Base-by-base conservation (phyloP, 2,113 vertebrate genomes). In the Myotis lucifugus region DNA sequence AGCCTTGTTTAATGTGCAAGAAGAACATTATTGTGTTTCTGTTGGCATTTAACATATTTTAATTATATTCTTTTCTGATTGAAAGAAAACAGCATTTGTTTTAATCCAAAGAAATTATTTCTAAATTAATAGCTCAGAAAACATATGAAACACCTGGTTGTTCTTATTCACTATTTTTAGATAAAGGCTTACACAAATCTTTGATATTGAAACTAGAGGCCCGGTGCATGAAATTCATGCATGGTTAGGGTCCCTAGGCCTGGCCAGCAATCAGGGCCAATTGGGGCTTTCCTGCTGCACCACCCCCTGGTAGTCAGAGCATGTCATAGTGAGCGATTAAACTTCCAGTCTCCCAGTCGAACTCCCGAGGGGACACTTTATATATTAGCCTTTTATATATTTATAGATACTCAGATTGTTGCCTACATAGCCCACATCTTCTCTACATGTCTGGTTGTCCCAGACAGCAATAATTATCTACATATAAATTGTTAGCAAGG, bases 31-130 rank as follows among this genome's bases (percentile, higher is more conserved):
- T 32, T n/a, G 19, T 64, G 56, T 23, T 92, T 96, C 54, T 83
- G 6, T 42, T 95, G 74, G 13, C 74, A 92, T 85, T 85, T 83
- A 84, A 86, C 12, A 81, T 88, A 78, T 88, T 92, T 69, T 88
- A 92, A 95, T 95, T 94, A 93, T 59, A 42, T 42, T 90, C 50
- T 88, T 64, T 48, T 90, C 52, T 90, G 25, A 66, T 69, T 61
- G 27, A 82, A 94, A 64, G n/a, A 93, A 84, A 88, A 27, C 0
- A 54, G 32, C 11, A 42, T 25, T 70, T 42, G 23, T 93, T 94
- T 95, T 70, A 70, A 72, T 74, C 50, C 37, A 82, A 90, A 92
- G 23, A 87, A 77, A 92, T 90, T 92, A 76, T 90, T 93, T 95
- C 56, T 92, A 85, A 69, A 54, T 50, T 74, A 52, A 87, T 72